Conservation (phyloP, 2,797 vertebrate genomes). For the Silurus aristotelis region DNA sequence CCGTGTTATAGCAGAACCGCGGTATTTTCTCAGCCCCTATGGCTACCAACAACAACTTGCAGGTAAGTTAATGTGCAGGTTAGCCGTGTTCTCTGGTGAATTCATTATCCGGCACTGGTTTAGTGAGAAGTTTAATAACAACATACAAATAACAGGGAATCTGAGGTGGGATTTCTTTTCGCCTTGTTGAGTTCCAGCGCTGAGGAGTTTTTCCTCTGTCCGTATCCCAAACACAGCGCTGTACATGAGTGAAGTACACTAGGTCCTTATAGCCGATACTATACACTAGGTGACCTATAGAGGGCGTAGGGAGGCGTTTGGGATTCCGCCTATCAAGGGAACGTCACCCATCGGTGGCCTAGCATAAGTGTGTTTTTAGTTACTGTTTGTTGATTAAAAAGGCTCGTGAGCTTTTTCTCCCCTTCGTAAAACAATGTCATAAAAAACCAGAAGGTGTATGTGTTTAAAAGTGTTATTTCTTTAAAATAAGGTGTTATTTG, state of each 20-base stretch:
- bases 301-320: neutral
- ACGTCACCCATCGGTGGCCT: slow-evolving; percentile 2
- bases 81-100: slow-evolving; percentile 30
- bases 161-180: neutral
- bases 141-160: neutral
- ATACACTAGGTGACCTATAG: neutral
- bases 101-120: neutral
- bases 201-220: neutral
- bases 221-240: neutral
- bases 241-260: neutral
- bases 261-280: neutral
- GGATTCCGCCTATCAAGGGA: neutral
- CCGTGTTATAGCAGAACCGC: slow-evolving; percentile 21
- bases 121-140: neutral
- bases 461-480: too few relatives aligned
- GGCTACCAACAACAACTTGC: slow-evolving; percentile 81
- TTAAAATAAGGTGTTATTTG: too few relatives aligned
- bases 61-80: slow-evolving; percentile 70
- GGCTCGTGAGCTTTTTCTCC: neutral
- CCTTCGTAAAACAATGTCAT: neutral
- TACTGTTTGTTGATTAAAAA: neutral
- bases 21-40: slow-evolving; percentile 68
- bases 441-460: neutral
- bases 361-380: neutral
- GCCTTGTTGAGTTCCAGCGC: neutral